These are phyloP conservation scores for Drosophila ananassae DNA, from an alignment of 1,140 invertebrate genomes.

Conservation along the genomic window DNA sequence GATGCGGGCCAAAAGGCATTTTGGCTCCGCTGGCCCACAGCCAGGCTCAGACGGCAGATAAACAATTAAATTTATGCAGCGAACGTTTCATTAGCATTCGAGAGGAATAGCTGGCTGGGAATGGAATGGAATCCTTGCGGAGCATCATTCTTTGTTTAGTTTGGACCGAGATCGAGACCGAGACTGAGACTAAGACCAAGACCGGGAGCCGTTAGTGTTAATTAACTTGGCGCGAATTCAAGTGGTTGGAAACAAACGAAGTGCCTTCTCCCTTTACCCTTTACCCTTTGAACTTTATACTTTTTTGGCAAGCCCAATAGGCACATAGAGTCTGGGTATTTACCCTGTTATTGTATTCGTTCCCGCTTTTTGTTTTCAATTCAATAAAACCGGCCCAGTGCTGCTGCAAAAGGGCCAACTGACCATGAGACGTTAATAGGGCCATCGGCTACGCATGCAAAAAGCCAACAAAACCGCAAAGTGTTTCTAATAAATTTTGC, in stretches of 20 bases:
- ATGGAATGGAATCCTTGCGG: slow-evolving; percentile 10
- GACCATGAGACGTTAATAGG: slow-evolving; percentile 48
- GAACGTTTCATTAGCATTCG: slow-evolving; percentile 76
- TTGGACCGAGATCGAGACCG: slow-evolving; percentile 12
- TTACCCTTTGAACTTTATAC: slow-evolving; percentile 28
- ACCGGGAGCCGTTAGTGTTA: slow-evolving; percentile 63
- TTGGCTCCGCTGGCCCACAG: slow-evolving; percentile 18
- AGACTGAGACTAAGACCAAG: slow-evolving; percentile 1
- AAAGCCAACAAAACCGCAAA: slow-evolving; percentile 73
- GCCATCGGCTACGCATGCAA: slow-evolving; percentile 59
- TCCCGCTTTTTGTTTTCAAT: slow-evolving; percentile 11
- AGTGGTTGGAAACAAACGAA: slow-evolving; percentile 54
- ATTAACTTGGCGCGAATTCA: slow-evolving; percentile 76
- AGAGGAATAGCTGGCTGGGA: slow-evolving; percentile 7
- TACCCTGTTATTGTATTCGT: neutral
- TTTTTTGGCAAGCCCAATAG: slow-evolving; percentile 23
- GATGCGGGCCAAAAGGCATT: slow-evolving; percentile 41
- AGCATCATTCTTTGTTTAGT: slow-evolving; percentile 35
- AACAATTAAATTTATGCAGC: slow-evolving; percentile 77
- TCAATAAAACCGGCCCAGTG: slow-evolving; percentile 58
- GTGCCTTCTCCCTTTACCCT: neutral
- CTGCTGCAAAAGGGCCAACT: slow-evolving; percentile 10
- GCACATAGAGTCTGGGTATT: neutral
- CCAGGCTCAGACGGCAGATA: slow-evolving; percentile 60
- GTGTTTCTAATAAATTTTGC: slow-evolving; percentile 78